A percentile compares a stretch with the other conserved stretches of the same genome.
Conservation (phyloP, 1,140 invertebrate genomes). For the Plectus sambesii region DNA sequence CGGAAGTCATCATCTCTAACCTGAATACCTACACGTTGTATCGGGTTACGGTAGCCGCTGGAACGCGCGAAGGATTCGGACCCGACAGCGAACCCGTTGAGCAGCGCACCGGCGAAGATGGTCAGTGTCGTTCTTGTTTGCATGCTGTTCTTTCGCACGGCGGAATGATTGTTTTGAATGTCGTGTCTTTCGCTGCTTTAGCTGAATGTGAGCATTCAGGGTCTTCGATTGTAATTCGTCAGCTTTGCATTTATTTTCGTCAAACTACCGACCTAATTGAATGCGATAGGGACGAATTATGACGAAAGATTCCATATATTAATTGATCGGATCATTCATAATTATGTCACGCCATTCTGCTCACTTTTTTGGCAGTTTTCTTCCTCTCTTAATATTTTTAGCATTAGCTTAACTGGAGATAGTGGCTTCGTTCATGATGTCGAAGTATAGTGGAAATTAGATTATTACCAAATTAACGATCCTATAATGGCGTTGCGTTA, state of each 20-base stretch:
- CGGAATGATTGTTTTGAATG: neutral
- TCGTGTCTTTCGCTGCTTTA: neutral
- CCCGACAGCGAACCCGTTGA: conserved; percentile 14
- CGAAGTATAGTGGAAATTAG: too few relatives aligned
- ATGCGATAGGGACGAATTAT: too few relatives aligned
- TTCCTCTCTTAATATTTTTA: too few relatives aligned
- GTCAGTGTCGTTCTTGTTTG: conserved; percentile 16
- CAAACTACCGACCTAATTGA: too few relatives aligned
- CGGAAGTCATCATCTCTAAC: conserved; percentile 2
- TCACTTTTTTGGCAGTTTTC: too few relatives aligned
- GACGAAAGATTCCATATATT: too few relatives aligned
- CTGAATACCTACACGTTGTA: conserved; percentile 22
- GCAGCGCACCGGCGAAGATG: conserved; percentile 20
- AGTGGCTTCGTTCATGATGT: too few relatives aligned
- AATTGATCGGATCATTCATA: too few relatives aligned
- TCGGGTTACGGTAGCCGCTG: conserved; percentile 21
- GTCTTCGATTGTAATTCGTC: conserved; percentile 5
- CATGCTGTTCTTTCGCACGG: neutral
- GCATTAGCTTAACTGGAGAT: too few relatives aligned
- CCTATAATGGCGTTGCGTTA: too few relatives aligned
- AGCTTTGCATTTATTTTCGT: conserved; percentile 11
- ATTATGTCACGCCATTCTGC: too few relatives aligned
- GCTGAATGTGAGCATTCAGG: neutral
- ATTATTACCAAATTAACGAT: too few relatives aligned
- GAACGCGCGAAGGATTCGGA: conserved; percentile 16